Evolutionary conservation across 2,113 vertebrate species (phyloP), one percentile per base, ranked within the genome.

Genomic region (Lichenostomus cassidix): DNA sequence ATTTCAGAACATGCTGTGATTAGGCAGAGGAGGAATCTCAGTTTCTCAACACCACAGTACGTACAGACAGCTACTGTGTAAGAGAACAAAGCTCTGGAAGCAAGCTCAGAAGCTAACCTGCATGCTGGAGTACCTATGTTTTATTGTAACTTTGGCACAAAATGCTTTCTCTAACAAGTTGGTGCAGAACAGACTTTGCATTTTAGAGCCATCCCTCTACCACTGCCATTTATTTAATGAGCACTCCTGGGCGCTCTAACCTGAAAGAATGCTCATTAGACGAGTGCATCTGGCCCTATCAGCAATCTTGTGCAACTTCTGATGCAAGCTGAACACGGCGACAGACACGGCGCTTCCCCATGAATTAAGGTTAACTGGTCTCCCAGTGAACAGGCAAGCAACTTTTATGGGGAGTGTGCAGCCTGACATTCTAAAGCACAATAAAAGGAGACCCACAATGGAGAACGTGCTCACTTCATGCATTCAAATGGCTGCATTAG

Each of bases 201-300:
- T 97, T 97, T 94, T 59, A 85, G 78, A 87, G 73, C 74, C 83
- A 77, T 94, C 94, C 92, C 91, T 96, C 95, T 89, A 91, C 93
- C 47, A 65, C 65, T 60, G 83, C 97, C 95, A 97, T 96, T 97
- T 95, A 97, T 95, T 97, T 97, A 98, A 98, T 97, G 97, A 98
- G 97, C 86, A 97, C 98, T 98, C 97, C 95, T 96, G 97, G 97
- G 98, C 29, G 21, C 96, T 96, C 92, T 96, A 97, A 97, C 94
- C 88, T 97, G 96, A 97, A 97, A 92, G 95, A 96, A 93, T 44
- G 92, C 96, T 98, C 94, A 95, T 98, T 98, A 98, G 96, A 90
- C 93, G 85, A 83, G 96, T 95, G 97, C 94, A 95, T 97, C 96
- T 95, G 97, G 94, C 96, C 90, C 97, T 83, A 87, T 97, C 96